Percentiles rank a stretch among this genome's conserved stretches.
These are phyloP conservation scores for Pemphigus obesinymphae DNA, from an alignment of 1,140 invertebrate genomes.

Conservation along the genomic window DNA sequence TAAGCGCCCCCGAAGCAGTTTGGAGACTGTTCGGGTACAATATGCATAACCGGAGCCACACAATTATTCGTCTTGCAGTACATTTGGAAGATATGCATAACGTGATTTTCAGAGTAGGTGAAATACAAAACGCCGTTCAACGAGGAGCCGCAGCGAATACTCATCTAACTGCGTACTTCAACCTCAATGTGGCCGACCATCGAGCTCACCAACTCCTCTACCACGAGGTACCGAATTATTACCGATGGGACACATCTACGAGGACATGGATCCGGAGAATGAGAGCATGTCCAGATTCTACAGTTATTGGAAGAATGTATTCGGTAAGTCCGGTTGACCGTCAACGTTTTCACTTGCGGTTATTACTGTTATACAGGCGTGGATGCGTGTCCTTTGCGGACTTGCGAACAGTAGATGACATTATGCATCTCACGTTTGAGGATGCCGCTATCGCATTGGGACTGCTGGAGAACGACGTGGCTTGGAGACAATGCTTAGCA, in stretches of 20 bases:
- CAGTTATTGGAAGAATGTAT: slow-evolving; percentile 52
- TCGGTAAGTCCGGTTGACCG: too few relatives aligned
- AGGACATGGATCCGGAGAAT: slow-evolving; percentile 31
- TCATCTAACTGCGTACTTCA: background rate
- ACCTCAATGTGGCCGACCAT: background rate
- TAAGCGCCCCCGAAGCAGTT: slow-evolving; percentile 51
- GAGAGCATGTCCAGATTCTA: slow-evolving; percentile 51
- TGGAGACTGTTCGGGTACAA: slow-evolving; percentile 50
- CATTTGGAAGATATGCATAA: slow-evolving; percentile 45
- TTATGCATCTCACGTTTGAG: slow-evolving; percentile 47
- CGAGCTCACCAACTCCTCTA: background rate
- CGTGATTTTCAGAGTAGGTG: background rate
- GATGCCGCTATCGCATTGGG: slow-evolving; percentile 47
- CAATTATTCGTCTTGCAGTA: slow-evolving; percentile 49
- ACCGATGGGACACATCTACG: background rate
- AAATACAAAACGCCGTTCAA: background rate
- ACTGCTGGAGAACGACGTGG: slow-evolving; percentile 48
- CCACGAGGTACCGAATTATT: background rate
- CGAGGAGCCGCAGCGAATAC: background rate
- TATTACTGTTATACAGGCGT: too few relatives aligned
- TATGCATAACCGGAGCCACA: slow-evolving; percentile 49
- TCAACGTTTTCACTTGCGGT: too few relatives aligned
- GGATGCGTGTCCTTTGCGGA: slow-evolving; percentile 50
- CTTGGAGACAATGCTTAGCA: background rate
- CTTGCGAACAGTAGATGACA: slow-evolving; percentile 49